phyloP scores from a whole-genome alignment of 2,113 vertebrate genomes.

The Coryphaenoides rupestris region DNA sequence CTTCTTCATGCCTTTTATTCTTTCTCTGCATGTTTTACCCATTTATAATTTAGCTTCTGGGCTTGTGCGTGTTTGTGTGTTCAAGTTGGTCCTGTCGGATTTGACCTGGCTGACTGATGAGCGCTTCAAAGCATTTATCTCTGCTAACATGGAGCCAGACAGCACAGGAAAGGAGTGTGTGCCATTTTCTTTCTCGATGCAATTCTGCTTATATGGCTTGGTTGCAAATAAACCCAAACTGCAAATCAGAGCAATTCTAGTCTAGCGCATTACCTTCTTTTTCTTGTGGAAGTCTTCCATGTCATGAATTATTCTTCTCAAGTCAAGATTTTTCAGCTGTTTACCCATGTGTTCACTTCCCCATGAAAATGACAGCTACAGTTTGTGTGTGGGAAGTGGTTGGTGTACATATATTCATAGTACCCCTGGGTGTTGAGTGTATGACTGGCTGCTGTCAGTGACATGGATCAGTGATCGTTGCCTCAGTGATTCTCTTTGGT shows the following conservation, averaged over 20 bases:
- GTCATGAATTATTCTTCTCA: background rate
- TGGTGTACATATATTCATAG: background rate
- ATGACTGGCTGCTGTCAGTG: slow-evolving; percentile 1
- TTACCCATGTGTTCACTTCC: slow-evolving; percentile 2
- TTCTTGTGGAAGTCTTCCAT: background rate
- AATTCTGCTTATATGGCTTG: background rate
- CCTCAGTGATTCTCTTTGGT: background rate
- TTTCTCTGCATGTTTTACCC: background rate
- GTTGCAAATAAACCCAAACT: background rate
- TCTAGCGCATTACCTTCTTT: background rate
- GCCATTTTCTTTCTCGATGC: background rate
- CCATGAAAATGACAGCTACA: slow-evolving; percentile 10
- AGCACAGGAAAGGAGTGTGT: background rate
- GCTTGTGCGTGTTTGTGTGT: background rate
- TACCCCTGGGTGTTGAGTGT: background rate
- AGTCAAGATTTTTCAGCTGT: background rate
- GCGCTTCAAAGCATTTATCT: slow-evolving; percentile 3
- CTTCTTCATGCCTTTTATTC: background rate
- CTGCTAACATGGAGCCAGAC: background rate
- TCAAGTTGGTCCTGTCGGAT: background rate
- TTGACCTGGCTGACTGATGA: slow-evolving; percentile 1
- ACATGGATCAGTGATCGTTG: background rate
- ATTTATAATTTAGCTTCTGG: background rate
- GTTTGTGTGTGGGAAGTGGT: background rate
- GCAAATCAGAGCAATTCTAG: background rate